Conservation (phyloP, 2,888 invertebrate genomes). For the Trichacis sp. region DNA sequence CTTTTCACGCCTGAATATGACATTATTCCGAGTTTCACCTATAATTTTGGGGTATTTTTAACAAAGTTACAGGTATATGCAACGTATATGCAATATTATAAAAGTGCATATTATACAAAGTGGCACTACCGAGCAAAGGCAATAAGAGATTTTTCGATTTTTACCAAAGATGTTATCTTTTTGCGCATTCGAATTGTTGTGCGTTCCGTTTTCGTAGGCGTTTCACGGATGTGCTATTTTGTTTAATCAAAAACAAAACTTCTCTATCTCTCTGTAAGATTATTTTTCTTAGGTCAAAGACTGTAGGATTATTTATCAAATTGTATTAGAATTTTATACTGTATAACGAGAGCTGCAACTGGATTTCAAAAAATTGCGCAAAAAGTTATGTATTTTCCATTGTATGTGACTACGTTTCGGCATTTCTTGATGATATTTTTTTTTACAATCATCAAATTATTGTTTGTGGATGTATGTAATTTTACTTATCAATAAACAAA, state of each 20-base stretch:
- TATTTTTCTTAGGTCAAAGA: conserved; percentile 26
- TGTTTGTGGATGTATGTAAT: conserved; percentile 45
- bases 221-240: conserved; percentile 40
- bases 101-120: conserved; percentile 4
- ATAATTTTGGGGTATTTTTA: conserved; percentile 1
- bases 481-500: conserved; percentile 45
- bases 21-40: neutral
- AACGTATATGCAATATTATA: conserved; percentile 10
- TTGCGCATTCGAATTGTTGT: conserved; percentile 23
- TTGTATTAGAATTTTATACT: conserved; percentile 22
- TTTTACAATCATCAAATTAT: conserved; percentile 41
- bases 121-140: conserved; percentile 7
- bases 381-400: conserved; percentile 29
- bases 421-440: conserved; percentile 38
- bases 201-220: conserved; percentile 4
- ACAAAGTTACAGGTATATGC: neutral
- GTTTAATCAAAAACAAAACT: conserved; percentile 35
- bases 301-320: conserved; percentile 28
- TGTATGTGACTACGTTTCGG: conserved; percentile 28
- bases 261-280: conserved; percentile 27
- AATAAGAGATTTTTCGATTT: conserved; percentile 11
- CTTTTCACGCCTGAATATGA: conserved; percentile 14
- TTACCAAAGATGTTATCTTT: conserved; percentile 23
- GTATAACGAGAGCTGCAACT: conserved; percentile 21
- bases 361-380: conserved; percentile 26